A percentile compares a stretch with the other conserved stretches of the same genome.
Conservation (phyloP, 2,797 vertebrate genomes). For the Pangasius krempfi region DNA sequence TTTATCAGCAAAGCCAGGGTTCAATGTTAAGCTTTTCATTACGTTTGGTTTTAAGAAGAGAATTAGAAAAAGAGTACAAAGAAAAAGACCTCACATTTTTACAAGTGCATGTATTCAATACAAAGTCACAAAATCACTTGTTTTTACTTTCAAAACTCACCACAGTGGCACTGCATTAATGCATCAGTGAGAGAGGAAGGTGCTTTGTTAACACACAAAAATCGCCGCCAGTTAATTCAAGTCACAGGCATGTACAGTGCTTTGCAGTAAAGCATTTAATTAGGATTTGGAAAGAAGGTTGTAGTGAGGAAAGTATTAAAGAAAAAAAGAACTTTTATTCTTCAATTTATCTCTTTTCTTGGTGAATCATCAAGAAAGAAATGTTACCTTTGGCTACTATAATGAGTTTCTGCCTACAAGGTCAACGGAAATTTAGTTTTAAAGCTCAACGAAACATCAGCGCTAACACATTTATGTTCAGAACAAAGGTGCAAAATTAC, state of each 20-base stretch:
- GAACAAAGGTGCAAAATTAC: not conserved
- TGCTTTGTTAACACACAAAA: conserved; percentile 34
- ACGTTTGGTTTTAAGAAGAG: not conserved
- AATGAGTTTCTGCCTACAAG: not conserved
- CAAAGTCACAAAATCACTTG: not conserved
- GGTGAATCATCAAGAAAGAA: conserved; percentile 6
- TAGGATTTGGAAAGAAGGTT: conserved; percentile 22
- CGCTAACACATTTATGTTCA: not conserved
- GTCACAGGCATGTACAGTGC: not conserved
- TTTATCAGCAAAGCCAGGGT: not conserved
- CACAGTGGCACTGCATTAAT: not conserved
- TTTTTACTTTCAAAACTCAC: not conserved
- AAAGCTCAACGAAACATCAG: not conserved
- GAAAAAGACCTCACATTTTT: not conserved
- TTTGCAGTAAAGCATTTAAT: conserved; percentile 34
- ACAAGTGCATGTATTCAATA: not conserved
- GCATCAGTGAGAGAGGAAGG: conserved; percentile 27
- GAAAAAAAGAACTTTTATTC: not conserved
- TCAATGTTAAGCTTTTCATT: not conserved
- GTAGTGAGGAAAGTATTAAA: not conserved
- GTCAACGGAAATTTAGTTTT: not conserved
- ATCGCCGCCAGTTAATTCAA: conserved; percentile 24
- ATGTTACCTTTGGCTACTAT: not conserved
- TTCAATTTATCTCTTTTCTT: not conserved
- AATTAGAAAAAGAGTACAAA: not conserved